Conservation (phyloP, 2,113 vertebrate genomes). For the Syngnathus typhle region DNA sequence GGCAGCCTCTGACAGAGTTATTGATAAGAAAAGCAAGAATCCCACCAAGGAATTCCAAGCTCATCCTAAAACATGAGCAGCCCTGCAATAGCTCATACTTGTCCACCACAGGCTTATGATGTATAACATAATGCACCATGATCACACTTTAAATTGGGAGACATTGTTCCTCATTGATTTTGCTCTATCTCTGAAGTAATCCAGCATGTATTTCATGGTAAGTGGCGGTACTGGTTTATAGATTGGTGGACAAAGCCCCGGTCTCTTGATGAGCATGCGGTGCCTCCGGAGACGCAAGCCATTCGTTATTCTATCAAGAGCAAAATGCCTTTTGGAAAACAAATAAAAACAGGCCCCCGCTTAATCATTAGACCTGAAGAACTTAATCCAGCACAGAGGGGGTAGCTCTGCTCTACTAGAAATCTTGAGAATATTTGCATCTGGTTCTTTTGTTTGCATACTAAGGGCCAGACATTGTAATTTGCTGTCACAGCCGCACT, state of each 20-base stretch:
- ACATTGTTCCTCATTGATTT: slow-evolving; percentile 39
- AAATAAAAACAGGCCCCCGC: slow-evolving; percentile 57
- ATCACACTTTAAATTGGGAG: slow-evolving; percentile 42
- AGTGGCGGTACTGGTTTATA: slow-evolving; percentile 45
- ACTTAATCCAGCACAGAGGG: slow-evolving; percentile 59
- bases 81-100: slow-evolving; percentile 17
- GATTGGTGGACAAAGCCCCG: slow-evolving; percentile 50
- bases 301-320: slow-evolving; percentile 47
- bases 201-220: slow-evolving; percentile 20
- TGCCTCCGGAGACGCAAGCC: slow-evolving; percentile 45
- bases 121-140: slow-evolving; percentile 29
- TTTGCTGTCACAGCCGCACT: slow-evolving; percentile 4
- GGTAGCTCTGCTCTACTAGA: slow-evolving; percentile 26
- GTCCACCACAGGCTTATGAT: slow-evolving; percentile 13
- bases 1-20: slow-evolving; percentile 54
- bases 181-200: slow-evolving; percentile 31
- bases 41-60: slow-evolving; percentile 53
- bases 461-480: slow-evolving; percentile 25
- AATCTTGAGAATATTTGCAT: slow-evolving; percentile 35
- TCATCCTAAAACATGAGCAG: slow-evolving; percentile 41
- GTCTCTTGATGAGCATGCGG: slow-evolving; percentile 57
- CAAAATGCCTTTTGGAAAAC: slow-evolving; percentile 55
- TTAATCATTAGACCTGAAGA: slow-evolving; percentile 63
- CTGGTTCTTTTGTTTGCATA: slow-evolving; percentile 42
- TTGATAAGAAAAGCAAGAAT: slow-evolving; percentile 52